Conservation (phyloP, 2,113 vertebrate species). For the Cololabis saira region DNA sequence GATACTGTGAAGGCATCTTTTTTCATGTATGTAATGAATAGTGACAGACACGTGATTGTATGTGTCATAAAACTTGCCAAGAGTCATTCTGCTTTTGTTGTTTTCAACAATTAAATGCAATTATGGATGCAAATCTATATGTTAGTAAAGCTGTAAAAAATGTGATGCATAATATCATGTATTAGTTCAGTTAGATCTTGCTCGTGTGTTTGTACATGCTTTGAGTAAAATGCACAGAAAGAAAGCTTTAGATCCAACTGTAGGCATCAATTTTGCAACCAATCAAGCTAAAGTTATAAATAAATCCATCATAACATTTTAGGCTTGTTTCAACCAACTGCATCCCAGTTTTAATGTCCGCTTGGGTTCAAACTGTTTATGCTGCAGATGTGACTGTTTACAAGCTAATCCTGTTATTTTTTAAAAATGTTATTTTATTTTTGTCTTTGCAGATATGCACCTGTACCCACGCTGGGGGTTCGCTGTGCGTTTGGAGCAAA, state of each 20-base stretch:
- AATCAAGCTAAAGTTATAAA: constrained; percentile 1
- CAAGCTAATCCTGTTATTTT: constrained; percentile 26
- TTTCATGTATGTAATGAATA: constrained; percentile 60
- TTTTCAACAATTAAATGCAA: constrained; percentile 46
- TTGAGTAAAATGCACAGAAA: constrained; percentile 5
- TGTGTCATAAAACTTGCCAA: constrained; percentile 36
- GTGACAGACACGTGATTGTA: constrained; percentile 61
- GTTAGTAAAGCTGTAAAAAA: constrained; percentile 23
- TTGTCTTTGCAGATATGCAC: constrained; percentile 23
- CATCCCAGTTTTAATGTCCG: not conserved
- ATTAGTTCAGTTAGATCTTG: not conserved
- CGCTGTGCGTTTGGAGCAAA: constrained; percentile 30
- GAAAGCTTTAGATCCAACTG: not conserved
- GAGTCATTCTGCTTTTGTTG: constrained; percentile 53
- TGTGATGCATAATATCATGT: constrained; percentile 1
- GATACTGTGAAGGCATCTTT: constrained; percentile 40
- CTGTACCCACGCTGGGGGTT: constrained; percentile 20
- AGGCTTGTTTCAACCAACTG: not conserved
- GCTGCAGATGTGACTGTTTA: constrained; percentile 23
- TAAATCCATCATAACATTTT: not conserved
- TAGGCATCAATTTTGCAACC: not conserved
- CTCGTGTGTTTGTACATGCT: not conserved
- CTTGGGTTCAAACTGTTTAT: not conserved
- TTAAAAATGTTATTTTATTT: constrained; percentile 1
- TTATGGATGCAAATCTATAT: constrained; percentile 28